These are phyloP conservation scores for Scomberomorus guttatus DNA, from an alignment of 2,797 vertebrate genomes.

Conservation along the genomic window DNA sequence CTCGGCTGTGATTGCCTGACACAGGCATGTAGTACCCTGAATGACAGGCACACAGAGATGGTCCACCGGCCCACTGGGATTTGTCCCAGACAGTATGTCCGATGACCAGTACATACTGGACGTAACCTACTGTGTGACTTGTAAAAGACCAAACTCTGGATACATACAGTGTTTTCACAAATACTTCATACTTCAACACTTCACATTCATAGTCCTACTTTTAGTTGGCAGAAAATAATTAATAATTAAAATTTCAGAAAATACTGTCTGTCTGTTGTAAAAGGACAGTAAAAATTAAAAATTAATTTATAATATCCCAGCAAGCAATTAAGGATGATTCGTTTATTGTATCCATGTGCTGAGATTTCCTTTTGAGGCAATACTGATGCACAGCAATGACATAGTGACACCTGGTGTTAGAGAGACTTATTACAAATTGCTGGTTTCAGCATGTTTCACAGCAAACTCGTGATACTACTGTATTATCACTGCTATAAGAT, in stretches of 20 bases:
- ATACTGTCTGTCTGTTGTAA: neutral
- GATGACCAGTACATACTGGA: no score
- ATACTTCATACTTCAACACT: no score
- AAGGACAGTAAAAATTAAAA: no score
- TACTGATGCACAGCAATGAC: neutral
- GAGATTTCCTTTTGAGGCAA: neutral
- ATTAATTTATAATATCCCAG: no score
- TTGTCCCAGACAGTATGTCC: no score
- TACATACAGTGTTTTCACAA: neutral
- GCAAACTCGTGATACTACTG: neutral
- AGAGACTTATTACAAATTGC: conserved; percentile 26
- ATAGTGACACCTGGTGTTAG: conserved; percentile 60
- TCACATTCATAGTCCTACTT: neutral
- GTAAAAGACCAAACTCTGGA: neutral
- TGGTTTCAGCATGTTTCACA: neutral
- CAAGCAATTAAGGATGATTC: neutral
- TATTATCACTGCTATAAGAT: neutral
- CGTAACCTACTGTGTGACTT: no score
- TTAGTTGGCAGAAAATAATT: neutral
- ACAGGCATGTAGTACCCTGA: no score
- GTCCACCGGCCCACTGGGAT: no score
- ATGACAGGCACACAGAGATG: no score
- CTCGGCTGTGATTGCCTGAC: no score
- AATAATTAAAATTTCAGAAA: no score
- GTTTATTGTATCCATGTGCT: no score